A percentile compares a stretch with the other conserved stretches of the same genome.
These are phyloP conservation scores for Drosophila emarginata DNA, from an alignment of 2,888 invertebrate genomes.

Conservation along the genomic window DNA sequence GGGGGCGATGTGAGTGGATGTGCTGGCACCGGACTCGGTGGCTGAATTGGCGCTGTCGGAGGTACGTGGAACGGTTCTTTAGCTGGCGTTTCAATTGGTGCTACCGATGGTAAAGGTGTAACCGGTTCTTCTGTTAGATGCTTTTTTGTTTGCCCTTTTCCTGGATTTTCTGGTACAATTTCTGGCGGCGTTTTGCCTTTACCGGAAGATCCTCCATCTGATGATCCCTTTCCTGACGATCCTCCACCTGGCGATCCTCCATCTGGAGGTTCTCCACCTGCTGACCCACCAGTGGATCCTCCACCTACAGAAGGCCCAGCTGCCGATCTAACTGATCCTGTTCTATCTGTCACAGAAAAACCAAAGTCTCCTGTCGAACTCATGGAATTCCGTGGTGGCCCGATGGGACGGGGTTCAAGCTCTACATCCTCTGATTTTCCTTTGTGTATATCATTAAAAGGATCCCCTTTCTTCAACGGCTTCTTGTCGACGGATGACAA, in stretches of 20 bases:
- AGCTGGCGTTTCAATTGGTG: not conserved
- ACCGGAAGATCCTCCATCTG: not conserved
- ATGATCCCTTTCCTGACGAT: not conserved
- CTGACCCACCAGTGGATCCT: not conserved
- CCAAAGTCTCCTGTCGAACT: not conserved
- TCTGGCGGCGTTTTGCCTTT: not conserved
- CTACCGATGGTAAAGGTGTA: not conserved
- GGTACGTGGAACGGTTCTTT: not conserved
- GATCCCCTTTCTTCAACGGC: not conserved
- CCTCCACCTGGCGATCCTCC: not conserved
- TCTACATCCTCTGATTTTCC: not conserved
- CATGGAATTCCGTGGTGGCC: not conserved
- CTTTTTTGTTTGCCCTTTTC: not conserved
- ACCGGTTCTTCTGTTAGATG: no score
- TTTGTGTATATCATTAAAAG: not conserved
- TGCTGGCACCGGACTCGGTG: not conserved
- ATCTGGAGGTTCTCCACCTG: not conserved
- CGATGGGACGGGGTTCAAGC: not conserved
- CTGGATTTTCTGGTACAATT: not conserved
- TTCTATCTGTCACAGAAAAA: not conserved
- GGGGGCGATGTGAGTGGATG: no score
- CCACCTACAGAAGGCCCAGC: not conserved
- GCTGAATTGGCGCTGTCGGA: not conserved
- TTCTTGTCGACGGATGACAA: not conserved
- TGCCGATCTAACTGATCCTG: not conserved